Base-by-base conservation (phyloP, 1,140 invertebrate species). In the Eupristina koningsbergeri region DNA sequence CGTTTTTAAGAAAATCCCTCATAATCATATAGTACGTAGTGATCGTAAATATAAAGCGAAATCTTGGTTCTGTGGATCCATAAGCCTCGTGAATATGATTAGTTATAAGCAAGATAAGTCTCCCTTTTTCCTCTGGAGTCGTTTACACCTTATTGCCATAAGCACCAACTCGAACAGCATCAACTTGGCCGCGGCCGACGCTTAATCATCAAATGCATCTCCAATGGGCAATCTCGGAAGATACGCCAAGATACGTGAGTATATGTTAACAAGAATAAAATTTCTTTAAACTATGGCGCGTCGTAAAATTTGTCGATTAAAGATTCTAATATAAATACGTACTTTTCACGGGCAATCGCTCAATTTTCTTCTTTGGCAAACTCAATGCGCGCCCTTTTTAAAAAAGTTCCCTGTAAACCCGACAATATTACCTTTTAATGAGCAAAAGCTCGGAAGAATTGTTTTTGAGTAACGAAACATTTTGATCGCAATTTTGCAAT, bases 151-250 rank as follows among this genome's bases (percentile, higher is more conserved):
- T 81, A 81, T 80, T 64, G 82, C 61, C 47, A 41, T 45, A 76
- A 82, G 53, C 39, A 36, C 11, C 36, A 31, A 53, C 64, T 76
- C 41, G n/a, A 34, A 75, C 50, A 69, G 31, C 78, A 77, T n/a
- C 75, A 47, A 0, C 1, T 63, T 17, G 36, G 26, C 69, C 29
- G 58, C 34, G 61, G 34, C 63, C 17, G 17, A 34, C 73, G 63
- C 84, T 81, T 81, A 85, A 85, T 81, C 81, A 83, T 83, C 76
- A 77, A 85, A 81, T 80, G 83, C 69, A 81, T 80, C 83, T 69
- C 81, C 47, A 86, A 83, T 78, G 58, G 74, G 85, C 84, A 84
- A 86, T 85, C 71, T 83, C 34, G 58, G 29, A 45, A 74, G 74
- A 78, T 84, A 84, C 71, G 81, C 84, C 26, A 45, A 74, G 74